Conservation (phyloP, 2,797 vertebrate species). For the Chaetophractus vellerosus region DNA sequence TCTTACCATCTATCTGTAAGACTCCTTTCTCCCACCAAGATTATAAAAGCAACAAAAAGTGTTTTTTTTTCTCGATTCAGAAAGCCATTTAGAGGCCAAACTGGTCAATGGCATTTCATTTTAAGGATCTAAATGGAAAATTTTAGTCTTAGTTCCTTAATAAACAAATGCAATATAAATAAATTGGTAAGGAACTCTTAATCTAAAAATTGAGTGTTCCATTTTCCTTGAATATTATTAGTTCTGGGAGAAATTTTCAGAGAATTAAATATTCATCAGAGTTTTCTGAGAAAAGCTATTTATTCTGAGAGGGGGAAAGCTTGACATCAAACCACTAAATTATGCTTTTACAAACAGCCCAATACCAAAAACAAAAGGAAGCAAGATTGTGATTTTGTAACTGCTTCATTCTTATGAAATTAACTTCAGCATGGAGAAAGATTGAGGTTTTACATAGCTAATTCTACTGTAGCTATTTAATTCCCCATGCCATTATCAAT, state of each 20-base stretch:
- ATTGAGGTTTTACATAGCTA: background rate
- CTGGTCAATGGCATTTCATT: background rate
- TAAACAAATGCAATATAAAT: conserved; percentile 44
- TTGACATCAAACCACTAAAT: background rate
- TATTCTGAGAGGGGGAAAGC: background rate
- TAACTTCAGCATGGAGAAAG: conserved; percentile 28
- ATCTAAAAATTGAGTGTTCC: conserved; percentile 7
- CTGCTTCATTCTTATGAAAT: conserved; percentile 19
- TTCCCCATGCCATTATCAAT: conserved; percentile 67
- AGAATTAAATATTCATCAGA: conserved; percentile 45
- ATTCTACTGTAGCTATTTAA: conserved; percentile 67
- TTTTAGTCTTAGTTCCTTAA: background rate
- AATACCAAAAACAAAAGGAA: background rate
- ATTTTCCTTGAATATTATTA: conserved; percentile 63
- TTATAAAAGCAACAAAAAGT: background rate
- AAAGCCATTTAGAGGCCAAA: conserved; percentile 9
- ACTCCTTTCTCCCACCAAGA: background rate
- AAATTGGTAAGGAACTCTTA: background rate
- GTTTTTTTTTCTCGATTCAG: background rate
- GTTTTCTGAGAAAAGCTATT: conserved; percentile 66
- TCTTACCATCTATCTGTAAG: background rate
- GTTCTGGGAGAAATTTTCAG: background rate
- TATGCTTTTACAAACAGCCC: background rate
- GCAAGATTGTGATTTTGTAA: background rate
- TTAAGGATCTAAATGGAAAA: background rate